phyloP scores from a whole-genome alignment of 2,113 vertebrate species.

The Neodontobutis hainanensis region DNA sequence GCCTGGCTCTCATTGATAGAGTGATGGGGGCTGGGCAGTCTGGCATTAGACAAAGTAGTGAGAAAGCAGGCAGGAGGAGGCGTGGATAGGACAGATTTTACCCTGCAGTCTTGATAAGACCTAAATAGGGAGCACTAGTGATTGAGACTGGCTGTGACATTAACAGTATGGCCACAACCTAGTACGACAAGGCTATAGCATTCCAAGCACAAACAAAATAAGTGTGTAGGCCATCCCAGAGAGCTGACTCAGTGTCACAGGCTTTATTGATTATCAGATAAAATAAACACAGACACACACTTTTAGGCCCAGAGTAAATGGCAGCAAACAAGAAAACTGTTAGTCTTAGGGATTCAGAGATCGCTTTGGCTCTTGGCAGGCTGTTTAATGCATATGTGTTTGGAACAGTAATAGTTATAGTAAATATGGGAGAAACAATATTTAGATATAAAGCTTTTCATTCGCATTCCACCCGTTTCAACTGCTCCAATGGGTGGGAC shows the following conservation, averaged over 20 bases:
- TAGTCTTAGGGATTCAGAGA: neutral
- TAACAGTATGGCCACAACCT: constrained; percentile 41
- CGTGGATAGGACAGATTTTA: constrained; percentile 64
- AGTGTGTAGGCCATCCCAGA: constrained; percentile 15
- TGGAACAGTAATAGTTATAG: neutral
- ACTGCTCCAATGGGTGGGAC: no score
- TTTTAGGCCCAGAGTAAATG: constrained; percentile 28
- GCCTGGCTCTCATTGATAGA: constrained; percentile 43
- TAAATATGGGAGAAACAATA: neutral
- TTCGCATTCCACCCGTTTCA: neutral
- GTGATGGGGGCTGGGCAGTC: constrained; percentile 38
- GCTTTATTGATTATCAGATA: constrained; percentile 53
- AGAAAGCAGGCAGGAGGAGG: constrained; percentile 34
- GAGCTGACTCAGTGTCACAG: constrained; percentile 44
- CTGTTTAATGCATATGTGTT: constrained; percentile 6
- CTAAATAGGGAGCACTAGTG: constrained; percentile 66
- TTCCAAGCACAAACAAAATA: neutral
- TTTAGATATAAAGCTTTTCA: neutral
- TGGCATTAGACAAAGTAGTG: constrained; percentile 30
- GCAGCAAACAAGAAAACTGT: constrained; percentile 32
- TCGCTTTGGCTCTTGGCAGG: constrained; percentile 13
- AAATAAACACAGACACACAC: constrained; percentile 30
- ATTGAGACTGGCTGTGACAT: constrained; percentile 55
- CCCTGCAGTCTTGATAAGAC: constrained; percentile 55
- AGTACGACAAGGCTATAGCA: constrained; percentile 28